Conservation (phyloP, 1,140 invertebrate species). For the Lucilia cuprina region DNA sequence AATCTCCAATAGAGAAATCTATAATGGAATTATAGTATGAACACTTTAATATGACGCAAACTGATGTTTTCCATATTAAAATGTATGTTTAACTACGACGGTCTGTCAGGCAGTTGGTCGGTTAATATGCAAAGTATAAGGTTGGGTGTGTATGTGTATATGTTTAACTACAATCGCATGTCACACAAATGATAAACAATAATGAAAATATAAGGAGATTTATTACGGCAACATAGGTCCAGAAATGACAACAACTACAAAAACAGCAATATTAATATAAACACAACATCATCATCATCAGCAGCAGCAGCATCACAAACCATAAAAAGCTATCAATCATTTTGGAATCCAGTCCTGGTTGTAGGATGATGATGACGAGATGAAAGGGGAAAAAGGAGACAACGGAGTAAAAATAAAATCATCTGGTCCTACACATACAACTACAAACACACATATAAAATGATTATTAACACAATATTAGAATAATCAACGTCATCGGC, state of each 20-base stretch:
- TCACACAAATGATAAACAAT: constrained; percentile 38
- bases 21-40: constrained; percentile 20
- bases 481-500: constrained; percentile 41
- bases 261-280: constrained; percentile 14
- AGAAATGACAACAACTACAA: constrained; percentile 18
- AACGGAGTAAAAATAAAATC: not conserved
- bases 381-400: constrained; percentile 23
- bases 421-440: not conserved
- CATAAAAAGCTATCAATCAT: constrained; percentile 39
- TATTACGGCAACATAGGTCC: constrained; percentile 38
- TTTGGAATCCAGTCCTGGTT: constrained; percentile 21
- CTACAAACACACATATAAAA: not conserved
- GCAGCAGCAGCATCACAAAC: not conserved
- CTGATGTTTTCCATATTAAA: constrained; percentile 29
- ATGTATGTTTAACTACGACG: not conserved
- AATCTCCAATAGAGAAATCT: not conserved
- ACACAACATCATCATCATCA: not conserved
- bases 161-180: constrained; percentile 28
- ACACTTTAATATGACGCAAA: constrained; percentile 32
- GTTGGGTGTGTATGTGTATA: not conserved
- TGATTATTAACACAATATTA: constrained; percentile 35
- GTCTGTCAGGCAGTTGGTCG: not conserved
- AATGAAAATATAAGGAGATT: constrained; percentile 38
- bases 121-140: not conserved
- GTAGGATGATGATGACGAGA: not conserved